Evolutionary conservation across 2,113 vertebrate species (phyloP), one percentile per base, ranked within the genome.

Genomic region (Pelobates fuscus): DNA sequence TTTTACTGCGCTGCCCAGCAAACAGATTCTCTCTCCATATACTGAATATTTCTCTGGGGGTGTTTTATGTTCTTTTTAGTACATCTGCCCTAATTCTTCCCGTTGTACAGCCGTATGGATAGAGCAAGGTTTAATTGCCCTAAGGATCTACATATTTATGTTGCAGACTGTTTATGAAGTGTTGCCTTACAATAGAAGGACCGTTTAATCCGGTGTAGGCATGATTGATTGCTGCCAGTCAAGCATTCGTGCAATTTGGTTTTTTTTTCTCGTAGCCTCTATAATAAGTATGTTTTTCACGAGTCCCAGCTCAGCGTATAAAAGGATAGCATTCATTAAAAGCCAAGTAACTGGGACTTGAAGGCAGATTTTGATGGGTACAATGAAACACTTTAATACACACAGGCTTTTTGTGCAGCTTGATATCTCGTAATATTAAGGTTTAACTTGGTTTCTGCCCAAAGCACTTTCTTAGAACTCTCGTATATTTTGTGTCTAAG

Each of bases 141-240:
- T 67, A 43, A 65, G 63, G 54, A 76, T 67, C 63, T 67, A 10
- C 41, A 59, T 76, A 67, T 76, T 76, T 60, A 61, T 59, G 55
- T 67, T 76, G 37, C 21, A 44, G 25, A 30, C 64, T 76, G 72
- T 67, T 76, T 76, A 76, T 76, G 64, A 55, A 76, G 71, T 75
- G 71, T 67, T 67, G 52, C 32, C 27, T 75, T 66, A 67, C 71
- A 67, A 58, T 21, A 44, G 71, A 59, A 25, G 63, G 61, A 73
- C 65, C 60, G 32, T 20, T 65, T 73, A 73, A 73, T 65, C 49
- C 49, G 24, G 26, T 10, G 41, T 25, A 21, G 72, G 72, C 44
- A 30, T 60, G 72, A 75, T 67, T 76, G 64, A 67, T 76, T 49
- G 54, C 43, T 67, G 72, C 55, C 72, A 67, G 72, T 76, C 72